Base-by-base conservation (phyloP, 2,888 invertebrate species). In the Eupelmus urozonus region DNA sequence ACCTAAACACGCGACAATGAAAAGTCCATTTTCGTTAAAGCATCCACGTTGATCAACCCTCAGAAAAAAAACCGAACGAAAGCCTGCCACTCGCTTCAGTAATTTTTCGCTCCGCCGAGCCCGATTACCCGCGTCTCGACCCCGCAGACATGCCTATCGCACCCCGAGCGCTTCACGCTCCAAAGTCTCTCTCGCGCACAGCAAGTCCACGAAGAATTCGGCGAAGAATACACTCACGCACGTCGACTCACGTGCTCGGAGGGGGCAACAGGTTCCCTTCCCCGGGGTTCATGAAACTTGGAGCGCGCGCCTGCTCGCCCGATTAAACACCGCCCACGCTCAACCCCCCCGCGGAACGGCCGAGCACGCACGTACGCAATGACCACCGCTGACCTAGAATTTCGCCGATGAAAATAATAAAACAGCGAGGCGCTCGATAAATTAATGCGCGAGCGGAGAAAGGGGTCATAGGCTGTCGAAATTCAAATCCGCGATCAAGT, bases 21-120 rank as follows among this genome's bases (percentile, higher is more conserved):
- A n/a, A n/a, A n/a, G n/a, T 34, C 9, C 34, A 34, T 34, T 34
- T 34, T 34, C 34, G 5, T 34, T 34, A 34, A 34, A 3, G 5
- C 9, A 34, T 34, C 3, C 34, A 34, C 9, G 9, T 65, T 49
- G 18, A 27, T 18, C 51, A 40, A 67, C 27, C 51, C 66, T n/a
- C 45, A 45, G 34, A 34, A 34, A 34, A n/a, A n/a, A n/a, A n/a
- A 9, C 9, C 9, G 9, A 34, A 34, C 3, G 9, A 34, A 34
- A 34, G 34, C 34, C 9, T 5, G 34, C 9, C 34, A n/a, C 34
- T 34, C 9, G 9, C 9, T 34, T 34, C 34, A 27, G 34, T 62
- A 70, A 76, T 76, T 70, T 70, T 57, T 70, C 70, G 70, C 63
- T 70, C 57, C 34, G 25, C 1, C 57, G 55, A 13, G 16, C 63